These are phyloP conservation scores for zebrafish (Danio rerio) DNA, from an alignment of 2,113 vertebrate species.

Conservation along the genomic window GRCz12tu NC_133181.1:35242501-35243000, in stretches of 20 bases:
- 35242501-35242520: not conserved
- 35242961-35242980: not conserved
- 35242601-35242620: conserved; percentile 42
- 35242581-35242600: conserved; percentile 23
- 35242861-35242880: not conserved
- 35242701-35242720: not conserved
- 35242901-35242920: not conserved
- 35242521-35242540: conserved; percentile 24
- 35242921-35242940: not conserved
- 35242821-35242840: conserved; percentile 38
- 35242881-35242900: not conserved
- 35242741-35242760: not conserved
- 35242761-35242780: not conserved
- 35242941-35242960: not conserved
- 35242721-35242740: not conserved
- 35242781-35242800: not conserved
- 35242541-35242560: conserved; percentile 23
- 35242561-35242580: conserved; percentile 4
- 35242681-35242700: not conserved
- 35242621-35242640: conserved; percentile 7
- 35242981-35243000: not conserved
- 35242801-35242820: conserved; percentile 15
- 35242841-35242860: conserved; percentile 35
- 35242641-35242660: not conserved
- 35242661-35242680: not conserved